Percentiles rank a stretch among this genome's conserved stretches.
phyloP scores from a whole-genome alignment of 2,888 invertebrate genomes.

The Scaptomyza reducta region DNA sequence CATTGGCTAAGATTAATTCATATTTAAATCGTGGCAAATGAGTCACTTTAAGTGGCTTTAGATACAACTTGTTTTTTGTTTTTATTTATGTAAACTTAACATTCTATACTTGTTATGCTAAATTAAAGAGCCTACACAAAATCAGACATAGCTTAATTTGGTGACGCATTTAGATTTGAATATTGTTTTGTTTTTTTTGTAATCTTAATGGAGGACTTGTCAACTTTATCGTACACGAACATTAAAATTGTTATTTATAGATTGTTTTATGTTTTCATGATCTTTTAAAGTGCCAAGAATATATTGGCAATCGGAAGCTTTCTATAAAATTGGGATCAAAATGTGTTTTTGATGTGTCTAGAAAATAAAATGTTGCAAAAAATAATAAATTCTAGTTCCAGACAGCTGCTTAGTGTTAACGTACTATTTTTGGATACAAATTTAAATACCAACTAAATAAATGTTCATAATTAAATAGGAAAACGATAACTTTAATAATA shows the following conservation, averaged over 20 bases:
- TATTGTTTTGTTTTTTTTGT: constrained; percentile 19
- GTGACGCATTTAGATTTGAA: constrained; percentile 50
- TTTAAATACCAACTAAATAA: too few relatives aligned
- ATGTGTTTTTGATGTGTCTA: too few relatives aligned
- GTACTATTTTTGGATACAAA: too few relatives aligned
- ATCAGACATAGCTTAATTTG: constrained; percentile 6
- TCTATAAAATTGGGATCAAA: too few relatives aligned
- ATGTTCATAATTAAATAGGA: too few relatives aligned
- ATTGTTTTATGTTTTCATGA: too few relatives aligned
- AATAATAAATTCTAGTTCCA: too few relatives aligned
- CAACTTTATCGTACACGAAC: constrained; percentile 16
- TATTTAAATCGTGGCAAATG: constrained; percentile 19
- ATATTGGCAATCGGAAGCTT: too few relatives aligned
- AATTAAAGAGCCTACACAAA: constrained; percentile 9
- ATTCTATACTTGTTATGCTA: constrained; percentile 45
- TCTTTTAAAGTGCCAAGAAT: too few relatives aligned
- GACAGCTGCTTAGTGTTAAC: too few relatives aligned
- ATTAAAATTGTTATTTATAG: constrained; percentile 25
- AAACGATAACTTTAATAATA: too few relatives aligned
- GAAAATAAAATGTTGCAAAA: too few relatives aligned
- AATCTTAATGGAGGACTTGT: constrained; percentile 43
- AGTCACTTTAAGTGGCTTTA: constrained; percentile 7
- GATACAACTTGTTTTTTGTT: constrained; percentile 1
- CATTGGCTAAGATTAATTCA: constrained; percentile 20
- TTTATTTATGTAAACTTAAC: constrained; percentile 7